Evolutionary conservation across 2,888 invertebrate species (phyloP).

Genomic region (Diarsia dahlii): DNA sequence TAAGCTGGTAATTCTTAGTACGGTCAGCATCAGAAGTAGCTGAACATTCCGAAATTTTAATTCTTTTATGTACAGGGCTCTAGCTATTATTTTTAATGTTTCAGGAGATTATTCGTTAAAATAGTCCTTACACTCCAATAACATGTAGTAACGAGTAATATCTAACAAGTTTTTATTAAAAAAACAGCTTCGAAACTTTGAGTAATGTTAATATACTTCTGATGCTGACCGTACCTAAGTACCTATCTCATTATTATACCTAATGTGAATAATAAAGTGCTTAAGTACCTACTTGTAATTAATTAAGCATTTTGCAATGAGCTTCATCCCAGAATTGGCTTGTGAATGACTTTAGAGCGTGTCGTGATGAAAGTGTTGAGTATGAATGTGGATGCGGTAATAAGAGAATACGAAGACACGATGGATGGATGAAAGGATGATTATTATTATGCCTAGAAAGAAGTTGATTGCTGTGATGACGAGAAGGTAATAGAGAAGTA

Average conservation of each 20-base stretch:
- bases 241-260: conserved; percentile 14
- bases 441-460: neutral
- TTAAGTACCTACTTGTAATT: neutral
- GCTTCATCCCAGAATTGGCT: neutral
- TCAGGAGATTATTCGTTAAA: too few relatives aligned
- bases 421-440: neutral
- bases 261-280: conserved; percentile 1
- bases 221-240: too few relatives aligned
- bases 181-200: too few relatives aligned
- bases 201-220: too few relatives aligned
- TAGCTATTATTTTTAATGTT: too few relatives aligned
- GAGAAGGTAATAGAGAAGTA: neutral
- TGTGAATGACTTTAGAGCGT: neutral
- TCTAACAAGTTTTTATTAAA: too few relatives aligned
- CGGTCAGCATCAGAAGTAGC: too few relatives aligned
- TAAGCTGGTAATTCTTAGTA: conserved; percentile 9
- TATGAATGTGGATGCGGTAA: neutral
- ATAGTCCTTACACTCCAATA: too few relatives aligned
- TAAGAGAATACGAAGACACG: neutral
- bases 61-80: too few relatives aligned
- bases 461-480: neutral
- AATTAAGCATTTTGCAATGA: conserved; percentile 1
- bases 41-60: too few relatives aligned
- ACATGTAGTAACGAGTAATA: too few relatives aligned
- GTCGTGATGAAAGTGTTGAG: neutral